Evolutionary conservation across 2,113 vertebrate genomes (phyloP).

Genomic region (Ovibos moschatus): DNA sequence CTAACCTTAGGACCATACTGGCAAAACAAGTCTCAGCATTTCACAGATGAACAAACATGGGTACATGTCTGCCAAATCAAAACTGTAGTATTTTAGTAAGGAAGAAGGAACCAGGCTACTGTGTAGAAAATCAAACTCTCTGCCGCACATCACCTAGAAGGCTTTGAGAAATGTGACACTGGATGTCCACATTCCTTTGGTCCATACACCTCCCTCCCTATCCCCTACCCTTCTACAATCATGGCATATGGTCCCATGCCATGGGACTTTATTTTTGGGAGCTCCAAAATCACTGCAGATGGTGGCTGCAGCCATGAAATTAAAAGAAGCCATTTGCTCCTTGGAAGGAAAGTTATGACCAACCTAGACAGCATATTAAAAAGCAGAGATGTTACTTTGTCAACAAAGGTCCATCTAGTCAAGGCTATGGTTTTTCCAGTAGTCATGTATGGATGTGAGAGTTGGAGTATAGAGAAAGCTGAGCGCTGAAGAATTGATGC

Average conservation of each 20-base stretch:
- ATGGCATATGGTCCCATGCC: background rate
- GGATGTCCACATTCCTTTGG: background rate
- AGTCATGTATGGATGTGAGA: background rate
- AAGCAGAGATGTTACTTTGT: background rate
- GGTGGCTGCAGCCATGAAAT: background rate
- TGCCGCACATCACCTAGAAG: background rate
- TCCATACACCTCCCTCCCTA: no score
- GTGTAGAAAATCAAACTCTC: background rate
- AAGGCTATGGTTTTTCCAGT: background rate
- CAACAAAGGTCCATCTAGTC: background rate
- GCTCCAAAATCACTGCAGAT: background rate
- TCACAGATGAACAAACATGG: background rate
- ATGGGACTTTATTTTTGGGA: background rate
- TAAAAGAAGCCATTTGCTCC: background rate
- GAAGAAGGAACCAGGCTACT: background rate
- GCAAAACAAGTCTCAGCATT: background rate
- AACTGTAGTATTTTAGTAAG: background rate
- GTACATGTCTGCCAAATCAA: background rate
- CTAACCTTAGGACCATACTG: background rate
- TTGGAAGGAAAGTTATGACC: background rate
- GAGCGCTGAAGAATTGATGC: accelerated
- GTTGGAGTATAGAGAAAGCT: background rate
- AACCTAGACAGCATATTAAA: background rate
- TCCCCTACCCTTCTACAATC: background rate
- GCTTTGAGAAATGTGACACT: background rate